These are phyloP conservation scores for Lordiphosa clarofinis DNA, from an alignment of 1,140 invertebrate genomes.

Conservation along the genomic window DNA sequence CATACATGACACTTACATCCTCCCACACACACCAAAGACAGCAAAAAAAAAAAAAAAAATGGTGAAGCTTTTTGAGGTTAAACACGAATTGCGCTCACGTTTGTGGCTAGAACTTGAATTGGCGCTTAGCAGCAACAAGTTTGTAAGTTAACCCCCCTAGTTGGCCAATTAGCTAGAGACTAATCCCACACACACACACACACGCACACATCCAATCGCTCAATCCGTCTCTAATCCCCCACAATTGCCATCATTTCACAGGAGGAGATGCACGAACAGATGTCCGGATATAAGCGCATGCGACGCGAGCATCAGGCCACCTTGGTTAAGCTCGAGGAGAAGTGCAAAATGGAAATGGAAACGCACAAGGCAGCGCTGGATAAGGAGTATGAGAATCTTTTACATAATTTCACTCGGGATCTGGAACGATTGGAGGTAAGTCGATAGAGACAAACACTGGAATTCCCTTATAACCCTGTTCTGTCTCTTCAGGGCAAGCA, in stretches of 20 bases:
- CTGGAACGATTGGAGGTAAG: constrained; percentile 91
- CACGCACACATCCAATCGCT: background rate
- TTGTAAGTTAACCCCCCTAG: constrained; percentile 5
- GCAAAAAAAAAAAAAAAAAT: background rate
- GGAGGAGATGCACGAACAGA: constrained; percentile 99
- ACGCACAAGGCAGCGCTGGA: constrained; percentile 96
- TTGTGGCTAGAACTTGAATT: constrained; percentile 12
- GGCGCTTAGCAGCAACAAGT: constrained; percentile 10
- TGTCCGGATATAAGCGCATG: constrained; percentile 99
- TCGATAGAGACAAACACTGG: background rate
- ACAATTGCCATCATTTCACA: constrained; percentile 17
- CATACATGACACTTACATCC: background rate
- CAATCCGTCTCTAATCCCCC: constrained; percentile 8
- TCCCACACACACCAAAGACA: background rate
- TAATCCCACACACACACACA: constrained; percentile 1
- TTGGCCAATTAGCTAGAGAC: constrained; percentile 7
- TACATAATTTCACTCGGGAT: constrained; percentile 95
- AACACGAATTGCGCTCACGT: constrained; percentile 11
- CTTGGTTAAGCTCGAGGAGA: constrained; percentile 94
- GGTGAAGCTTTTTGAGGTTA: constrained; percentile 14
- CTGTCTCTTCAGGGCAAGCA: too few relatives aligned
- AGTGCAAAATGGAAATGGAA: constrained; percentile 97
- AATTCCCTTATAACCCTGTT: too few relatives aligned
- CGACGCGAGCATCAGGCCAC: constrained; percentile 97
- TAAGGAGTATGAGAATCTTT: constrained; percentile 96